phyloP scores from a whole-genome alignment of 2,888 invertebrate genomes.

The Drosophila paramelanica region DNA sequence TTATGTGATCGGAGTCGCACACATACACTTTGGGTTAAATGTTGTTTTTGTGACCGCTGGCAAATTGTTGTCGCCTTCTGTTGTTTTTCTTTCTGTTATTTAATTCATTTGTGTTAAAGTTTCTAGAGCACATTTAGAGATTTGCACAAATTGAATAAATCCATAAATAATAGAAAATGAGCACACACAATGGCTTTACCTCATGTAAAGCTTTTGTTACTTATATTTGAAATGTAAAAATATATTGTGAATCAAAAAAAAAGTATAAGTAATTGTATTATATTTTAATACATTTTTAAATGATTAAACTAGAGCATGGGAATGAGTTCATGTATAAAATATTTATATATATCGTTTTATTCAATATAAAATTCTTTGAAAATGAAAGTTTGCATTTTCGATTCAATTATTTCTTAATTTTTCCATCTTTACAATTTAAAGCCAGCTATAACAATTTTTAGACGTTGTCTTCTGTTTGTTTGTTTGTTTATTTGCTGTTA shows the following conservation, averaged over 20 bases:
- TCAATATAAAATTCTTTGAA: too few relatives aligned
- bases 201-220: neutral
- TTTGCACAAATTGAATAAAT: constrained; percentile 40
- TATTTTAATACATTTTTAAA: too few relatives aligned
- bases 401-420: too few relatives aligned
- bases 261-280: too few relatives aligned
- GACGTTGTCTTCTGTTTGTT: constrained; percentile 14
- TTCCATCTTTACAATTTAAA: neutral
- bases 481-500: constrained; percentile 29
- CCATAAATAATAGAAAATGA: constrained; percentile 12
- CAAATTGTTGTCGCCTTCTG: constrained; percentile 5
- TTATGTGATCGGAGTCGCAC: constrained; percentile 38
- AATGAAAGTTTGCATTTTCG: too few relatives aligned
- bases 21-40: constrained; percentile 12
- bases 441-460: neutral
- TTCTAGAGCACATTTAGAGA: constrained; percentile 8
- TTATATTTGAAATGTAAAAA: neutral
- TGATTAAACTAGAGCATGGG: too few relatives aligned
- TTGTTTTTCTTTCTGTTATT: constrained; percentile 9
- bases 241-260: too few relatives aligned
- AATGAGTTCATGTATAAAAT: too few relatives aligned
- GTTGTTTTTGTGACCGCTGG: constrained; percentile 22
- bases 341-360: too few relatives aligned
- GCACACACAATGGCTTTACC: neutral
- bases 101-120: constrained; percentile 12